phyloP scores from a whole-genome alignment of 2,797 vertebrate genomes.

The Phataginus tetradactyla region DNA sequence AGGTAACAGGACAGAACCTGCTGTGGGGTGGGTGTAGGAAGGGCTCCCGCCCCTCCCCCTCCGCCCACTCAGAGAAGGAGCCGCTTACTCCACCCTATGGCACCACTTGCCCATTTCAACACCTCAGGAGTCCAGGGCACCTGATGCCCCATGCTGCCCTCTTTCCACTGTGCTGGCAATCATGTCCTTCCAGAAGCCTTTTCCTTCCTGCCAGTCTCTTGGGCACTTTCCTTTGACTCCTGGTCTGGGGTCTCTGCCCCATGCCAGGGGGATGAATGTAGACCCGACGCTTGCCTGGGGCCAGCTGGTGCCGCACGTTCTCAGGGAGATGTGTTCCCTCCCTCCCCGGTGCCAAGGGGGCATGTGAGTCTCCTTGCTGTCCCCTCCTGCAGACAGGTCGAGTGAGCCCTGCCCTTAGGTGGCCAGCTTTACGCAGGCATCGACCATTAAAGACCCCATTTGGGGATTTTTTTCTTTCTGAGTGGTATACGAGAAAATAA shows the following conservation, averaged over 20 bases:
- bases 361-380: neutral
- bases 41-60: accelerated
- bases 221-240: neutral
- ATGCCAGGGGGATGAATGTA: accelerated
- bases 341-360: accelerated
- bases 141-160: accelerated
- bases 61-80: neutral
- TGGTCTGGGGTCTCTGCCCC: too few species aligned
- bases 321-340: too few species aligned
- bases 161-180: neutral
- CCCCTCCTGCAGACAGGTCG: too few species aligned
- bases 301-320: too few species aligned
- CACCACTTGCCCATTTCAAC: accelerated
- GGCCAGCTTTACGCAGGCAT: accelerated
- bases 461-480: accelerated
- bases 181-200: neutral
- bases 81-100: accelerated
- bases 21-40: accelerated
- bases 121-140: accelerated
- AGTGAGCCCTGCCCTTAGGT: accelerated
- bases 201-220: too few species aligned
- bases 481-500: accelerated
- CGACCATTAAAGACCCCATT: too few species aligned
- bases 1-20: neutral
- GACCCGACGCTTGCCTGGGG: neutral